phyloP scores from a whole-genome alignment of 2,797 vertebrate species.

The Spinibarbus caldwelli region DNA sequence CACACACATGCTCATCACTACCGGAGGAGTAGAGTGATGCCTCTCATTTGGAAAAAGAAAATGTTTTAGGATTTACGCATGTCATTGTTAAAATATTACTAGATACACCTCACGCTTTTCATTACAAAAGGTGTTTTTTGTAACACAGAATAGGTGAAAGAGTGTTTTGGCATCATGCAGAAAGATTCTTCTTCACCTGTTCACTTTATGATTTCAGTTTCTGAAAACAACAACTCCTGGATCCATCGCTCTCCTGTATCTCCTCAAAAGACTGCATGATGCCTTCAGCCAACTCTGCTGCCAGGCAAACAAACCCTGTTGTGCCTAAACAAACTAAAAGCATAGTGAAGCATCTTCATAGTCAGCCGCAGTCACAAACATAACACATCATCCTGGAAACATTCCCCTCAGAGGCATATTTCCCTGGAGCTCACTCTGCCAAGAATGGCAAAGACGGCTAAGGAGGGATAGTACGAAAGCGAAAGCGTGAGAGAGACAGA shows the following conservation, averaged over 20 bases:
- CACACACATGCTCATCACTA: slow-evolving; percentile 44
- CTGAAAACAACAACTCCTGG: slow-evolving; percentile 32
- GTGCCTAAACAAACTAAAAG: slow-evolving; percentile 51
- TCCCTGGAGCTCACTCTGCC: slow-evolving; percentile 4
- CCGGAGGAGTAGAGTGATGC: not conserved
- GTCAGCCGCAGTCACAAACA: slow-evolving; percentile 40
- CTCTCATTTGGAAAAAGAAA: not conserved
- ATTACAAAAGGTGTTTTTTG: slow-evolving; percentile 35
- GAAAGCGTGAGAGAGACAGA: slow-evolving; percentile 13
- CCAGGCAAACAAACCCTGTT: slow-evolving; percentile 55
- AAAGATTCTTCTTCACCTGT: slow-evolving; percentile 1
- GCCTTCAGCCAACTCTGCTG: slow-evolving; percentile 31
- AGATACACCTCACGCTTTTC: slow-evolving; percentile 1
- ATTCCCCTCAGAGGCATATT: slow-evolving; percentile 35
- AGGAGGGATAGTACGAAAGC: slow-evolving; percentile 25
- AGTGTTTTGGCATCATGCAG: not conserved
- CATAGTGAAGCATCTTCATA: slow-evolving; percentile 43
- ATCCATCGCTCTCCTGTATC: slow-evolving; percentile 49
- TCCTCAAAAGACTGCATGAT: slow-evolving; percentile 22
- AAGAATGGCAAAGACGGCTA: slow-evolving; percentile 26
- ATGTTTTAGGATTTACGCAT: not conserved
- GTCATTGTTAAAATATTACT: slow-evolving; percentile 6
- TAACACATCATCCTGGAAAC: slow-evolving; percentile 37
- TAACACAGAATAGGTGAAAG: not conserved
- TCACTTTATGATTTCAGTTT: slow-evolving; percentile 26